phyloP scores from a whole-genome alignment of 1,140 invertebrate genomes.

The Diplogasteroides magnus region DNA sequence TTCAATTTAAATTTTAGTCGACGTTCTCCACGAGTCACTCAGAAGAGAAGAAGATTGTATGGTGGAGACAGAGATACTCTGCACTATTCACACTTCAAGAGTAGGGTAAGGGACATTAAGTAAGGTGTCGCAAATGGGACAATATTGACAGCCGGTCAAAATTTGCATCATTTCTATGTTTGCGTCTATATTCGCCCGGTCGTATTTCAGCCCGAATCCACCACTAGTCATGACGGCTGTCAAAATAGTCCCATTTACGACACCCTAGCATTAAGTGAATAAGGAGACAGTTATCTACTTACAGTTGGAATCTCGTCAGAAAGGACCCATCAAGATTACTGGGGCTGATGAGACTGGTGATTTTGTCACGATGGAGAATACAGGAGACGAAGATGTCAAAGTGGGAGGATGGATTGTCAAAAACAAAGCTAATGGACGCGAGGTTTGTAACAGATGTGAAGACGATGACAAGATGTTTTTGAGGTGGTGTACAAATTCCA shows the following conservation, averaged over 20 bases:
- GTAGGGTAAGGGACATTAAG: not conserved
- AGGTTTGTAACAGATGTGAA: not conserved
- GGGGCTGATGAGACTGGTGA: not conserved
- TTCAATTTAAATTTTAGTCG: not conserved
- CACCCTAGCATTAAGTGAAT: too few species aligned
- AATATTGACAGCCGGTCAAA: too few species aligned
- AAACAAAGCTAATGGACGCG: not conserved
- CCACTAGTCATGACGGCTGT: too few species aligned
- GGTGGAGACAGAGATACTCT: not conserved
- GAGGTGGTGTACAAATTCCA: not conserved
- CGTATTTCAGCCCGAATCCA: too few species aligned
- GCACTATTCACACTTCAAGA: not conserved
- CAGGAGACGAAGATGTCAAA: not conserved
- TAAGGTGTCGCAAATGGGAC: too few species aligned
- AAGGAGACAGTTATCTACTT: not conserved
- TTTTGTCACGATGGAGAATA: not conserved
- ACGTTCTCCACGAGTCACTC: not conserved
- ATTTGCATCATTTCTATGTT: too few species aligned
- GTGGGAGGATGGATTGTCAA: not conserved
- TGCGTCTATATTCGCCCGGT: too few species aligned
- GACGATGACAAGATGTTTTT: not conserved
- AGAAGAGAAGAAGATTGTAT: too few species aligned
- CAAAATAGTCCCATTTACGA: too few species aligned
- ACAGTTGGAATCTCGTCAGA: not conserved
- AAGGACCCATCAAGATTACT: not conserved